Base-by-base conservation (phyloP, 2,113 vertebrate genomes). In the Numenius arquata region DNA sequence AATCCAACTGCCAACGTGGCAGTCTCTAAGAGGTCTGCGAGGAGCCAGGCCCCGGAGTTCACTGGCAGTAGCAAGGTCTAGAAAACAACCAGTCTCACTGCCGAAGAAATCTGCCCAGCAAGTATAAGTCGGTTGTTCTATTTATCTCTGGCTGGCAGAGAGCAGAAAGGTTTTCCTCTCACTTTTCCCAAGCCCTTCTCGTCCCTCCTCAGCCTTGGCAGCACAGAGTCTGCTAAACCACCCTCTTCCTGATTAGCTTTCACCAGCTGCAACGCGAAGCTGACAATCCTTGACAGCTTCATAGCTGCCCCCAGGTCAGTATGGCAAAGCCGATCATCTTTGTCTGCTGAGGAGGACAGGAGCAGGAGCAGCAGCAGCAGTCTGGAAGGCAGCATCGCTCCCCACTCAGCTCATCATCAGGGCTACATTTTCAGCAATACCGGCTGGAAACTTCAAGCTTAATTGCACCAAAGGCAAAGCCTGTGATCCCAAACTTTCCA, bases 281-380 rank as follows among this genome's bases (percentile, higher is more conserved):
- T 93, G 90, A 89, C 80, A 89, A 43, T 48, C 40, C 70, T 20
- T 61, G 86, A 87, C 56, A 87, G 59, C 11, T 48, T 71, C 91
- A 16, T 29, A 85, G 92, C 53, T 89, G 84, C 41, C 83, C 36
- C 58, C 66, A 48, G 95, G 89, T 38, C 58, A 65, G 74, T 58
- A 45, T 8, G 77, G 86, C 89, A 95, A 85, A 94, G 77, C 27
- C 3, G 20, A 84, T 89, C n/a, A 67, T n/a, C 41, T 34, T 91
- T 11, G 40, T 52, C 43, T 65, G 63, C 53, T 12, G 65, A 90
- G 63, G 53, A 89, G 29, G 61, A 65, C 21, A 11, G 0, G 0
- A 79, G 65, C 72, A 90, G n/a, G n/a, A n/a, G 70, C 65, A 90
- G 70, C 73, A 84, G 88, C 56, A 56, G 63, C 55, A 71, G 55